Conservation (phyloP, 2,113 vertebrate genomes). For the Ellobius talpinus region DNA sequence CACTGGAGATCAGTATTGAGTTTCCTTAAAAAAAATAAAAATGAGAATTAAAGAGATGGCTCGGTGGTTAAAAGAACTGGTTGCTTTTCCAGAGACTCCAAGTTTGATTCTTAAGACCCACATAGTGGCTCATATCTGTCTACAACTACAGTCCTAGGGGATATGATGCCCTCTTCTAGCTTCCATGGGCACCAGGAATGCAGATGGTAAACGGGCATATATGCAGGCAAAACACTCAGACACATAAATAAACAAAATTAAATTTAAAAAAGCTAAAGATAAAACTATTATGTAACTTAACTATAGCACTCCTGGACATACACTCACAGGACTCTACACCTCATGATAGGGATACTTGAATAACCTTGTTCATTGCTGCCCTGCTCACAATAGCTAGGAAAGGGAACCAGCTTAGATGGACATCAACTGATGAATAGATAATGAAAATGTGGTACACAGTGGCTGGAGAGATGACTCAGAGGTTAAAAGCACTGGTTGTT, state of each 20-base stretch:
- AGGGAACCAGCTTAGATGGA: not conserved
- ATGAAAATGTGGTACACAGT: not conserved
- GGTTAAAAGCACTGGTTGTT: no score
- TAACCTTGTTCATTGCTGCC: not conserved
- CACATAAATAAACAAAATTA: not conserved
- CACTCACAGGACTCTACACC: not conserved
- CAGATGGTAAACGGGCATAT: not conserved
- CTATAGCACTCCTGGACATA: not conserved
- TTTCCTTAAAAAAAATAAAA: not conserved
- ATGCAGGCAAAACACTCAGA: not conserved
- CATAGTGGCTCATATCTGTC: not conserved
- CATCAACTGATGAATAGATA: not conserved
- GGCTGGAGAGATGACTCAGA: no score
- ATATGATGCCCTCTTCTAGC: not conserved
- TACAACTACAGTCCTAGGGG: not conserved
- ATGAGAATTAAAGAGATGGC: not conserved
- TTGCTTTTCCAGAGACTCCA: not conserved
- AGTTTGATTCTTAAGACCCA: not conserved
- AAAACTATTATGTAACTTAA: not conserved
- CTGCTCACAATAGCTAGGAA: not conserved
- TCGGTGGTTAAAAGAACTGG: not conserved
- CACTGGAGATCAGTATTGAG: not conserved
- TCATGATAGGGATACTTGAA: not conserved
- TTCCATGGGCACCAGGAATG: not conserved
- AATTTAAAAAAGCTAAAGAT: not conserved